Conservation (phyloP, 2,888 invertebrate species). For the Chrysolina americana region DNA sequence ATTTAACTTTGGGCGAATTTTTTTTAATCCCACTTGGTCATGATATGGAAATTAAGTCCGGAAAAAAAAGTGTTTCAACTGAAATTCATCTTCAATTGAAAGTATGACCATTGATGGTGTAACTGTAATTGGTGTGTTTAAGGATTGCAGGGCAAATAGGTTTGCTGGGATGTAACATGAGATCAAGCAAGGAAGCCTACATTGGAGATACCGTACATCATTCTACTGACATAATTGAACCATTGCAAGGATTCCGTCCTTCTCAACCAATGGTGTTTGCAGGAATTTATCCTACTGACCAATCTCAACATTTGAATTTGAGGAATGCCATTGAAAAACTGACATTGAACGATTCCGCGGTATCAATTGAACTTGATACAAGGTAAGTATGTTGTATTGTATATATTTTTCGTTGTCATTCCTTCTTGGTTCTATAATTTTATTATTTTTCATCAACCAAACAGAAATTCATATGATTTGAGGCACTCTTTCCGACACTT, state of each 20-base stretch:
- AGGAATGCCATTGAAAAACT: constrained; percentile 91
- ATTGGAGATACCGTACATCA: constrained; percentile 85
- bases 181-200: constrained; percentile 79
- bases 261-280: constrained; percentile 89
- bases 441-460: too few species aligned
- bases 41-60: too few species aligned
- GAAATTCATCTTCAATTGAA: too few species aligned
- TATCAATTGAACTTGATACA: constrained; percentile 84
- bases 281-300: constrained; percentile 92
- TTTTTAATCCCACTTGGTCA: too few species aligned
- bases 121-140: constrained; percentile 27
- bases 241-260: constrained; percentile 77
- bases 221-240: constrained; percentile 72
- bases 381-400: constrained; percentile 78
- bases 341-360: constrained; percentile 94
- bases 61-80: too few species aligned
- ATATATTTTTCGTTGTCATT: too few species aligned
- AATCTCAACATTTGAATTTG: constrained; percentile 83
- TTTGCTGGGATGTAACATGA: constrained; percentile 86
- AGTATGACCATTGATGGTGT: neutral
- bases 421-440: too few species aligned
- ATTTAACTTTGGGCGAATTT: too few species aligned
- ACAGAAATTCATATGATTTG: too few species aligned
- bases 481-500: too few species aligned
- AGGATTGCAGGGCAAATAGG: constrained; percentile 94